A percentile compares a stretch with the other conserved stretches of the same genome.
Conservation (phyloP, 2,113 vertebrate genomes). For the Lasiurus borealis region DNA sequence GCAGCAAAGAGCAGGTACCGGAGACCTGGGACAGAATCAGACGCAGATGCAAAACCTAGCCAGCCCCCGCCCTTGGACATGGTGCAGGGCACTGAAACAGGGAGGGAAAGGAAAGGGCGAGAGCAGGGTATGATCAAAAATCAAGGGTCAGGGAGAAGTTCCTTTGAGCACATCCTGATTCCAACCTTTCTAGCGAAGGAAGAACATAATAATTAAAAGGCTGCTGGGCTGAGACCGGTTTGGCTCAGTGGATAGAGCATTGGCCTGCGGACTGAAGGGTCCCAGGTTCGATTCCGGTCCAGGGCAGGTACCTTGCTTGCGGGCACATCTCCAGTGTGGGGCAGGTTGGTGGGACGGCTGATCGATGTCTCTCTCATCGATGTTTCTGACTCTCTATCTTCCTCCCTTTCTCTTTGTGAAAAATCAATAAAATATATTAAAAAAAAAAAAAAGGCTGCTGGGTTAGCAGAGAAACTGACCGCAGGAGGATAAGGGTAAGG, state of each 20-base stretch:
- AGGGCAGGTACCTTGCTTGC: no score
- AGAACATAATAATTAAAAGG: not conserved
- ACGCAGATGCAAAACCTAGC: not conserved
- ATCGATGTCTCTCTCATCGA: no score
- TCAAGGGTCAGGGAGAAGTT: not conserved
- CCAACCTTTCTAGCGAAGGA: not conserved
- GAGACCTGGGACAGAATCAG: not conserved
- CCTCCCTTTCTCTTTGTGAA: no score
- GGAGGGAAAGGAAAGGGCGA: not conserved
- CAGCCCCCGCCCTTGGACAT: not conserved
- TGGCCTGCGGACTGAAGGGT: no score
- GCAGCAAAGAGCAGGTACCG: not conserved
- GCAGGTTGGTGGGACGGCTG: no score
- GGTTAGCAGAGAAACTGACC: not conserved
- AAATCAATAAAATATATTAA: no score
- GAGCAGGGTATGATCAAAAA: not conserved
- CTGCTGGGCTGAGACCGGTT: no score
- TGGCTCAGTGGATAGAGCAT: no score
- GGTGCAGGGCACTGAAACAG: rapidly evolving
- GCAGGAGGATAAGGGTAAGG: not conserved
- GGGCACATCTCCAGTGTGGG: no score
- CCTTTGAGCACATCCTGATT: not conserved
- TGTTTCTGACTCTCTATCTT: no score
- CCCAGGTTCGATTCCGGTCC: no score
- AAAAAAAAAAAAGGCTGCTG: not conserved